Percentiles rank a stretch among this genome's conserved stretches.
phyloP scores from a whole-genome alignment of 2,113 vertebrate species.

The Tonatia bakeri region DNA sequence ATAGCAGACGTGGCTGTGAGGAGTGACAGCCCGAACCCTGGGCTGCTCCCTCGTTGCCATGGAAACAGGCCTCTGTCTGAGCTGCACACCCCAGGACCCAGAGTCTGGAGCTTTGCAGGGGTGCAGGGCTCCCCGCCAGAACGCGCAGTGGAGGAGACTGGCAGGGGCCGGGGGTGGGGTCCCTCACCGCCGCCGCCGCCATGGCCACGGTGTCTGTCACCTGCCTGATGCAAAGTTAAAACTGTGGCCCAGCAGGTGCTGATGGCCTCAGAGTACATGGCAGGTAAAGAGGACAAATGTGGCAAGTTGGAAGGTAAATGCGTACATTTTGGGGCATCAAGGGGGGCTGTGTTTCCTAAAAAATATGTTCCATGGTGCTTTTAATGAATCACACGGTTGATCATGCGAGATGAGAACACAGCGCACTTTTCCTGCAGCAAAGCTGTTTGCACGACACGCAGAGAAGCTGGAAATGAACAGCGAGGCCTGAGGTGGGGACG shows the following conservation, averaged over 20 bases:
- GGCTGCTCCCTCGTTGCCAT: slow-evolving; percentile 55
- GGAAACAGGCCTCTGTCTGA: slow-evolving; percentile 52
- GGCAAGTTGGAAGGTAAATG: background rate
- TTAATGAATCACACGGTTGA: background rate
- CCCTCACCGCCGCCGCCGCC: background rate
- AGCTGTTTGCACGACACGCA: background rate
- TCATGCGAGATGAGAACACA: background rate
- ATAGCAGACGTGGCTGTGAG: slow-evolving; percentile 45
- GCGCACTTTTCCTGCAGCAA: background rate
- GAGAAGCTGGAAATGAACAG: background rate
- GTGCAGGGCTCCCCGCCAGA: background rate
- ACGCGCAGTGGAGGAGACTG: slow-evolving; percentile 35
- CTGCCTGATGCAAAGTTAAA: slow-evolving; percentile 40
- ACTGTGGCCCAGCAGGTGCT: too few species aligned
- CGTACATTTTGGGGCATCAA: background rate
- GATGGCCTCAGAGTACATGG: too few species aligned
- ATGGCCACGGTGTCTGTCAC: slow-evolving; percentile 41
- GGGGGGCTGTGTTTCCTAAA: background rate
- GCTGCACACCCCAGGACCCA: slow-evolving; percentile 15
- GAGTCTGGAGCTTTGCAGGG: slow-evolving; percentile 51
- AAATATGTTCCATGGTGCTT: background rate
- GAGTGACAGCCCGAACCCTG: slow-evolving; percentile 64
- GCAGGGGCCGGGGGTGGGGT: slow-evolving; percentile 16
- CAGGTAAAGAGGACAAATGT: background rate
- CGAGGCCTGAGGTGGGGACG: too few species aligned